These are phyloP conservation scores for Zophobas morio DNA, from an alignment of 1,140 invertebrate species.

Conservation along the genomic window DNA sequence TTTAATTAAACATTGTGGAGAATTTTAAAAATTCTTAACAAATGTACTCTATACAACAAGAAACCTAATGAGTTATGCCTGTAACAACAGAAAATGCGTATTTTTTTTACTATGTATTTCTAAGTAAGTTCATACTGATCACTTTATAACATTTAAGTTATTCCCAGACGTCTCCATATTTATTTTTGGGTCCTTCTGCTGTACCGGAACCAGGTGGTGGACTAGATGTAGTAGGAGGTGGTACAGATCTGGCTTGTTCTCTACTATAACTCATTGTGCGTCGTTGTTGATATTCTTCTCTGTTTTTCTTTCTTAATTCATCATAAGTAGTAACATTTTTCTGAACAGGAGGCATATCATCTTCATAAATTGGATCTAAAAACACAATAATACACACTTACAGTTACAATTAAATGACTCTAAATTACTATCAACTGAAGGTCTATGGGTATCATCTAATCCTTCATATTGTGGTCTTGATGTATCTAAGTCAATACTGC, in stretches of 20 bases:
- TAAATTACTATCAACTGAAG: slow-evolving; percentile 68
- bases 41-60: too few species aligned
- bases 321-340: slow-evolving; percentile 71
- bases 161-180: slow-evolving; percentile 59
- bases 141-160: slow-evolving; percentile 14
- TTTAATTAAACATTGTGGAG: too few species aligned
- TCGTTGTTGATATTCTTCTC: slow-evolving; percentile 72
- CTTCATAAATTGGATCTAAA: slow-evolving; percentile 64
- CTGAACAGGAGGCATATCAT: slow-evolving; percentile 65
- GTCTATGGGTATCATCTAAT: slow-evolving; percentile 70
- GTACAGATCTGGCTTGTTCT: slow-evolving; percentile 44
- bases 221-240: not conserved
- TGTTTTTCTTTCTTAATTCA: slow-evolving; percentile 73
- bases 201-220: not conserved
- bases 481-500: slow-evolving; percentile 68
- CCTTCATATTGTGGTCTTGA: slow-evolving; percentile 67
- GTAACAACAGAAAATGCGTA: too few species aligned
- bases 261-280: slow-evolving; percentile 56
- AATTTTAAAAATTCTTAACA: too few species aligned
- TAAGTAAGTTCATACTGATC: not conserved
- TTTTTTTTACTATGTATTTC: too few species aligned
- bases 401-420: not conserved
- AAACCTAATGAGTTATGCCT: too few species aligned
- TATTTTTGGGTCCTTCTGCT: slow-evolving; percentile 51
- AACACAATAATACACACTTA: slow-evolving; percentile 31